phyloP scores from a whole-genome alignment of 2,888 invertebrate genomes.

The Acanthoscelides obtectus region DNA sequence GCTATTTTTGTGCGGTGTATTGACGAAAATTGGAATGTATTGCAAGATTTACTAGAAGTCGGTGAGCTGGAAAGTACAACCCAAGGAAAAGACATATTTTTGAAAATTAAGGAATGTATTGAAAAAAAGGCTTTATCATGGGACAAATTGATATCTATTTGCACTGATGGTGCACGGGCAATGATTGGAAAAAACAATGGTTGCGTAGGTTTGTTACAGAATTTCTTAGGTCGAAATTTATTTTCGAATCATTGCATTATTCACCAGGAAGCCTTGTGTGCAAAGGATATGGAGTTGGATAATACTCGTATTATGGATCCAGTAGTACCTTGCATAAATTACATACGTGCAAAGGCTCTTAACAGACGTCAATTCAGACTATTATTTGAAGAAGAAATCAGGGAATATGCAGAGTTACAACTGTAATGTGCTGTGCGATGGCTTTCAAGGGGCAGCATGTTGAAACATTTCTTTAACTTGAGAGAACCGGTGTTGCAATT shows the following conservation, averaged over 20 bases:
- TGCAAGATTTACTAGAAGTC: background rate
- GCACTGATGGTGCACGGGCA: too few relatives aligned
- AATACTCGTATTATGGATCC: conserved; percentile 7
- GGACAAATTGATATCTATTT: too few relatives aligned
- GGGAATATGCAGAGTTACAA: background rate
- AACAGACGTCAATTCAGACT: background rate
- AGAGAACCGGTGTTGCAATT: too few relatives aligned
- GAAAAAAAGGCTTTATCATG: too few relatives aligned
- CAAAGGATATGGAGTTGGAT: conserved; percentile 9
- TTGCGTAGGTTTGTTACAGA: background rate
- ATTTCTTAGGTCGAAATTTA: background rate
- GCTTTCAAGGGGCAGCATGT: too few relatives aligned
- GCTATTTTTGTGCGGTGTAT: conserved; percentile 1
- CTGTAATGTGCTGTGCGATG: background rate
- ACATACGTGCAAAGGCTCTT: conserved; percentile 3
- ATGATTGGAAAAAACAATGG: too few relatives aligned
- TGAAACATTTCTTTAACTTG: too few relatives aligned
- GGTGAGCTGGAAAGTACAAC: background rate
- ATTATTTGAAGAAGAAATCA: conserved; percentile 2
- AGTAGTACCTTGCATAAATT: conserved; percentile 8
- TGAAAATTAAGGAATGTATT: background rate
- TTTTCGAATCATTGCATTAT: conserved; percentile 10
- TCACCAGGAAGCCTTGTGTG: conserved; percentile 10
- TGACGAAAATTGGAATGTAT: background rate
- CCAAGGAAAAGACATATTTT: background rate